A percentile compares a stretch with the other conserved stretches of the same genome.
These are phyloP conservation scores for Clytia hemisphaerica DNA, from an alignment of 30 jellyfish, hydroid and myxozoan species.

Conservation along the genomic window DNA sequence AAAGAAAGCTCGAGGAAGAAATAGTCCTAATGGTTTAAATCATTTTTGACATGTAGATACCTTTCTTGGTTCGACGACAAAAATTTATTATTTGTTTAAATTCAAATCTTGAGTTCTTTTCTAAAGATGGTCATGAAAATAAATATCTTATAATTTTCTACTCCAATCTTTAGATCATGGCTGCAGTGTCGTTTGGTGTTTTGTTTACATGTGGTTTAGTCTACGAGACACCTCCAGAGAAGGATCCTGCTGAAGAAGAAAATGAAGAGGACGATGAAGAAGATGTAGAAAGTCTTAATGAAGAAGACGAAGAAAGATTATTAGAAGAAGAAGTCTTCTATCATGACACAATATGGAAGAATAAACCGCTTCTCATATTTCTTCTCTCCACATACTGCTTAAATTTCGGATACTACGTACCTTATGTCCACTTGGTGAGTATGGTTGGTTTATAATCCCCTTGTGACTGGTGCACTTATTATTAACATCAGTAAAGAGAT, in stretches of 20 bases:
- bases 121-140: no score
- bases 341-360: slow-evolving; percentile 36
- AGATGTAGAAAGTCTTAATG: slow-evolving; percentile 15
- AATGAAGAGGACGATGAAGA: slow-evolving; percentile 16
- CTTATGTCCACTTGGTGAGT: slow-evolving; percentile 86
- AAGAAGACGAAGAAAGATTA: slow-evolving; percentile 14
- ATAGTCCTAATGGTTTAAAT: no score
- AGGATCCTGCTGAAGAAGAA: slow-evolving; percentile 16
- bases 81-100: no score
- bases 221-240: slow-evolving; percentile 55
- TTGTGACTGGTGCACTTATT: no score
- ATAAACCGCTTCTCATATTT: slow-evolving; percentile 62
- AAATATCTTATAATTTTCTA: no score
- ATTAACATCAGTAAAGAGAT: no score
- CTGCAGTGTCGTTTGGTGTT: slow-evolving; percentile 54
- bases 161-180: slow-evolving; percentile 22
- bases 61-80: no score
- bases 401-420: slow-evolving; percentile 85
- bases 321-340: no score
- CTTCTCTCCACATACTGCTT: slow-evolving; percentile 52
- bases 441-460: no score
- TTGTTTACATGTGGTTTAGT: slow-evolving; percentile 47
- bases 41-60: no score
- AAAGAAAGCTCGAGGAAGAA: no score
- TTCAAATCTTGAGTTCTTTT: no score